These are phyloP conservation scores for Lycopodina hypogea DNA, from an alignment of 37 sponge, comb jelly and placozoan genomes.

Conservation along the genomic window DNA sequence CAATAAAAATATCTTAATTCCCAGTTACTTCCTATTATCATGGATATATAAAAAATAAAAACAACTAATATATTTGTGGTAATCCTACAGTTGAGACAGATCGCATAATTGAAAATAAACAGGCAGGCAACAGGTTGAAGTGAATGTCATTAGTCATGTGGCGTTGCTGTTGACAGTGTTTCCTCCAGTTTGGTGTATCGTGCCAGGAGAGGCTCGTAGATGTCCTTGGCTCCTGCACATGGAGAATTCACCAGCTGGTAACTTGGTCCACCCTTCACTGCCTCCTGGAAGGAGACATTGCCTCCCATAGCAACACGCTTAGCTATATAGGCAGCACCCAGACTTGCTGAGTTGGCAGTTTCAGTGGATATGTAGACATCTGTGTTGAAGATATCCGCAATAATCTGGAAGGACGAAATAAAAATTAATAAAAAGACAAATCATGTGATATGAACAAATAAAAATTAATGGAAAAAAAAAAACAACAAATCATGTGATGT, in stretches of 20 bases:
- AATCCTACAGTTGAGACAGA: no score
- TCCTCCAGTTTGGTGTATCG: not conserved
- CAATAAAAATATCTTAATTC: no score
- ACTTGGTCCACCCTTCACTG: conserved; percentile 24
- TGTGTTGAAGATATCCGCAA: conserved; percentile 88
- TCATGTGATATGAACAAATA: not conserved
- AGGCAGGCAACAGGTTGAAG: no score
- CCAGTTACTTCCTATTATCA: no score
- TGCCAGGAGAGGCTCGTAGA: not conserved
- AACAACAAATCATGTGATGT: no score
- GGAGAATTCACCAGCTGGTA: conserved; percentile 29
- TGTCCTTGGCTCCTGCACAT: not conserved
- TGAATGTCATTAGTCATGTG: no score
- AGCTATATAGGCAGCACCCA: conserved; percentile 89
- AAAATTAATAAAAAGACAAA: not conserved
- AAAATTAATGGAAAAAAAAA: not conserved
- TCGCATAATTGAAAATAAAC: no score
- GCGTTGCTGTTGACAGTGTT: not conserved
- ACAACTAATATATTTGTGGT: no score
- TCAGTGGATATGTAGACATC: conserved; percentile 64
- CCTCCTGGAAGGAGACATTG: conserved; percentile 14
- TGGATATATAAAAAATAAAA: no score
- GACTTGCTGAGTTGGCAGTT: conserved; percentile 86
- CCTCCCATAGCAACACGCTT: conserved; percentile 52
- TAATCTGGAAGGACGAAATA: conserved; percentile 37